These are phyloP conservation scores for Protobothrops mucrosquamatus DNA, from an alignment of 2,113 vertebrate genomes.

Conservation along the genomic window DNA sequence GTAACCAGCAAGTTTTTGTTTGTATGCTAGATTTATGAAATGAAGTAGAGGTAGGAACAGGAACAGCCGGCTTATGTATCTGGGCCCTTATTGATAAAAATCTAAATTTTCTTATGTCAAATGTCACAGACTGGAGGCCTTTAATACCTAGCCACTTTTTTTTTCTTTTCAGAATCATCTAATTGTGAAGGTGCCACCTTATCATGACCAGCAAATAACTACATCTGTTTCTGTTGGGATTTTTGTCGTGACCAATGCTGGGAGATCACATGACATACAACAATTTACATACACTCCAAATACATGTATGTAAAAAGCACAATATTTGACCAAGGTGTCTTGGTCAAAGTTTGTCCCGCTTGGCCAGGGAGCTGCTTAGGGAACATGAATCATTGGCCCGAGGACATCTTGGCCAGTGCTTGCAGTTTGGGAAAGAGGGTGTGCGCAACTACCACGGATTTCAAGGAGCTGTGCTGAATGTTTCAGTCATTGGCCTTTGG, in stretches of 20 bases:
- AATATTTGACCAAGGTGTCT: accelerated
- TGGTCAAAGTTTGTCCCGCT: background rate
- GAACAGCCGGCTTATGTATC: background rate
- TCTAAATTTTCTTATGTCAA: background rate
- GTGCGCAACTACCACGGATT: too few species aligned
- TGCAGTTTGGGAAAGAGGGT: background rate
- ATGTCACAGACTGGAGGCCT: background rate
- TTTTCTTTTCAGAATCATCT: constrained; percentile 87
- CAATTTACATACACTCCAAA: constrained; percentile 96
- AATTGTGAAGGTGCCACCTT: constrained; percentile 95
- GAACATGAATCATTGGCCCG: background rate
- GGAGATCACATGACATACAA: constrained; percentile 93
- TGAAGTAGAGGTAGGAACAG: background rate
- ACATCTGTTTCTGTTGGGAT: constrained; percentile 89
- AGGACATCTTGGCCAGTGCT: background rate
- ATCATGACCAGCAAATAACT: constrained; percentile 87
- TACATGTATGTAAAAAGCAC: constrained; percentile 73
- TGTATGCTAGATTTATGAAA: background rate
- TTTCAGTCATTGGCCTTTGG: background rate
- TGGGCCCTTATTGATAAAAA: too few species aligned
- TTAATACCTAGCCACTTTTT: background rate
- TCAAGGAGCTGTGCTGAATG: background rate
- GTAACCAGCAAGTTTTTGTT: too few species aligned
- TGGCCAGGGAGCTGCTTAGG: background rate
- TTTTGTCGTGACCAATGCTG: constrained; percentile 94